Evolutionary conservation across 2,888 invertebrate genomes (phyloP).

Genomic region (Cryptus armator): DNA sequence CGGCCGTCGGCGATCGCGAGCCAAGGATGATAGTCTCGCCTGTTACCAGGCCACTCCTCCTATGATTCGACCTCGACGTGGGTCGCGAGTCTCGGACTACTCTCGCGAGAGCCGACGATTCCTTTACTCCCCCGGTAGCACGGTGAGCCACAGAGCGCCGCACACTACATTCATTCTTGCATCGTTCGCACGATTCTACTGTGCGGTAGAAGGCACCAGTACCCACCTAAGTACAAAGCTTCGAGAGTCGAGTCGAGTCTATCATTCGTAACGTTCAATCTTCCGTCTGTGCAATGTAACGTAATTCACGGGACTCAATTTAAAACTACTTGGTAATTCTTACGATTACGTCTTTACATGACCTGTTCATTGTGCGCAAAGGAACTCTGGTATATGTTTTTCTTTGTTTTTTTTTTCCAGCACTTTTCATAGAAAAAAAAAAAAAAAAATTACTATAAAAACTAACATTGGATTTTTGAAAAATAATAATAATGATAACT

Average conservation of each 20-base stretch:
- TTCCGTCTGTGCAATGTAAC: background rate
- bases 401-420: too few relatives aligned
- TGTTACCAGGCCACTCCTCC: slow-evolving; percentile 74
- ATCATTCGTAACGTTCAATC: background rate
- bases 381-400: too few relatives aligned
- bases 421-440: too few relatives aligned
- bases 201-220: slow-evolving; percentile 1
- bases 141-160: slow-evolving; percentile 5
- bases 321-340: background rate
- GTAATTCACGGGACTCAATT: background rate
- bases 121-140: slow-evolving; percentile 33
- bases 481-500: too few relatives aligned
- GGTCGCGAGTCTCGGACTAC: slow-evolving; percentile 67
- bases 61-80: slow-evolving; percentile 72
- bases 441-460: too few relatives aligned
- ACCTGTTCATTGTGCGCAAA: too few relatives aligned
- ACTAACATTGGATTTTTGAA: too few relatives aligned
- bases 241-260: background rate
- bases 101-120: slow-evolving; percentile 65
- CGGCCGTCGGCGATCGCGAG: slow-evolving; percentile 64
- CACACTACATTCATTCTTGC: slow-evolving; percentile 15
- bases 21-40: slow-evolving; percentile 70
- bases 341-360: too few relatives aligned
- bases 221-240: background rate
- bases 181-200: slow-evolving; percentile 21